phyloP scores from a whole-genome alignment of 2,797 vertebrate genomes.

The Labeo calbasu region DNA sequence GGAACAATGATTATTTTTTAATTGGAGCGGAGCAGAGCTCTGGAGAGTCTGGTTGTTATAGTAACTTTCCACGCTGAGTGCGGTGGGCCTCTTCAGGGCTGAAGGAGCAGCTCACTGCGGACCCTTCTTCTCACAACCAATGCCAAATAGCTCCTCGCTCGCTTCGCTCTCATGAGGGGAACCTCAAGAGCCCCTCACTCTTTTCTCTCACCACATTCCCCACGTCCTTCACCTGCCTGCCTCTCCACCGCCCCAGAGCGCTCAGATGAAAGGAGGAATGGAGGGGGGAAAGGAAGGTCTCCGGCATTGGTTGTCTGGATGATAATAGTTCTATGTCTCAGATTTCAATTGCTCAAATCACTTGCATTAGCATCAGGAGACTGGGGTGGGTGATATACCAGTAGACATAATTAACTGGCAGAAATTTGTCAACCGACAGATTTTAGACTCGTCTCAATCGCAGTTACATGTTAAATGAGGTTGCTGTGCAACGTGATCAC shows the following conservation, averaged over 20 bases:
- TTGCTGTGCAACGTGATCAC: too few species aligned
- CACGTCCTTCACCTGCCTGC: slow-evolving; percentile 55
- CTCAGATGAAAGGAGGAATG: slow-evolving; percentile 51
- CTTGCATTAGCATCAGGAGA: background rate
- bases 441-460: too few species aligned
- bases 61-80: slow-evolving; percentile 61
- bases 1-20: slow-evolving; percentile 79
- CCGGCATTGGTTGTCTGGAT: slow-evolving; percentile 24
- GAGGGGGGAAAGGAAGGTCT: slow-evolving; percentile 45
- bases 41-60: slow-evolving; percentile 80
- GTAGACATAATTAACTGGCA: too few species aligned
- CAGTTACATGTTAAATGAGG: too few species aligned
- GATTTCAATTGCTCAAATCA: background rate
- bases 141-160: background rate
- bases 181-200: slow-evolving; percentile 41
- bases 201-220: slow-evolving; percentile 38
- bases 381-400: too few species aligned
- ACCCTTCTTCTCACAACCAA: slow-evolving; percentile 27
- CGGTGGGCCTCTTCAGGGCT: slow-evolving; percentile 42
- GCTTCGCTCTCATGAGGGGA: slow-evolving; percentile 42
- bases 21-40: slow-evolving; percentile 74
- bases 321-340: slow-evolving; percentile 7
- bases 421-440: too few species aligned
- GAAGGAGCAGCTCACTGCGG: slow-evolving; percentile 19
- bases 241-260: slow-evolving; percentile 45